Evolutionary conservation across 1,140 invertebrate genomes (phyloP).

Genomic region (Caerostris extrusa): DNA sequence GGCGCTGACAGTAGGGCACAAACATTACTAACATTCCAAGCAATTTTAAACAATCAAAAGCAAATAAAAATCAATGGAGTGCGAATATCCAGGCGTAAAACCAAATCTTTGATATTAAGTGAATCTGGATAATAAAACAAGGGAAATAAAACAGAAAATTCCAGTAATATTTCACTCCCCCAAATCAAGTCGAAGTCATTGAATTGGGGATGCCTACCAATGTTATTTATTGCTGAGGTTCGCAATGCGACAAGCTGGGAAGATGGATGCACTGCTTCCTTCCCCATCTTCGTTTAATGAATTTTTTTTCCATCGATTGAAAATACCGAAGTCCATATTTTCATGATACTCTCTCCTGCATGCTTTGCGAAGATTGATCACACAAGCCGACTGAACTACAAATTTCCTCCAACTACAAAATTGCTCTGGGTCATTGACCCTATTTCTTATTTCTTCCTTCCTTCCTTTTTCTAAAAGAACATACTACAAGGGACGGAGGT

Average conservation of each 20-base stretch:
- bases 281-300: neutral
- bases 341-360: neutral
- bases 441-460: too few species aligned
- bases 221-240: slow-evolving; percentile 27
- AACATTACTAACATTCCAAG: too few species aligned
- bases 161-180: neutral
- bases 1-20: too few species aligned
- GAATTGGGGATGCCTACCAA: neutral
- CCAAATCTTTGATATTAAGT: too few species aligned
- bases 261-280: neutral
- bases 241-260: neutral
- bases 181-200: neutral
- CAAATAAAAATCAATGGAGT: too few species aligned
- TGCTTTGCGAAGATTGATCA: neutral
- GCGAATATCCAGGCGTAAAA: neutral
- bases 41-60: too few species aligned
- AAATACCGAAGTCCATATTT: slow-evolving; percentile 18
- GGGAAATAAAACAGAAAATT: neutral
- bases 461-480: too few species aligned
- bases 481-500: too few species aligned
- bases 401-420: neutral
- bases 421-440: neutral
- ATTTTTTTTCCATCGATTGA: neutral
- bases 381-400: too few species aligned
- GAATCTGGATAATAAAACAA: neutral